These are phyloP conservation scores for Gonioctena quinquepunctata DNA, from an alignment of 1,140 invertebrate genomes.

Conservation along the genomic window DNA sequence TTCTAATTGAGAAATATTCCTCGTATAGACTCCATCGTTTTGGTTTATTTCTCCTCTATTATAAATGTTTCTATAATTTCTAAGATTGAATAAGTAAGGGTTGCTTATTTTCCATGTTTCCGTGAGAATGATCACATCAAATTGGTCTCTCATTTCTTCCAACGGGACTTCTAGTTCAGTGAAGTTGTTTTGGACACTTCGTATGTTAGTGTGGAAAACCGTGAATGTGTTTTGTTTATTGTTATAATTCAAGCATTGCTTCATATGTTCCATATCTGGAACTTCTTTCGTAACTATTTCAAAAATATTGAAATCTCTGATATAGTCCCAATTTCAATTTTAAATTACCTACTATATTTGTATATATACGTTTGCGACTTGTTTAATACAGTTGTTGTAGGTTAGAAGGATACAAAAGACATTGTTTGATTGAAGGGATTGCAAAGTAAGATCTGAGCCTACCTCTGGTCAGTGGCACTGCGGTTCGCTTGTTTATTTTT, in stretches of 20 bases:
- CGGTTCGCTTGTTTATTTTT: neutral
- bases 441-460: neutral
- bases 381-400: neutral
- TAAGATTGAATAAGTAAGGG: neutral
- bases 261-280: neutral
- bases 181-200: too few species aligned
- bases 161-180: too few species aligned
- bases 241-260: neutral
- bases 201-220: too few species aligned
- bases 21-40: neutral
- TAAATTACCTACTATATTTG: neutral
- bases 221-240: neutral
- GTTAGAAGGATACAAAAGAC: neutral
- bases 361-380: too few species aligned
- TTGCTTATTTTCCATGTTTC: neutral
- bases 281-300: neutral
- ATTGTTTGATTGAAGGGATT: neutral
- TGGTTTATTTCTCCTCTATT: neutral
- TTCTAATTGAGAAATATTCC: neutral
- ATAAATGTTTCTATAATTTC: neutral
- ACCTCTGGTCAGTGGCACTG: neutral
- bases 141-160: too few species aligned
- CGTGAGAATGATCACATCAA: neutral
- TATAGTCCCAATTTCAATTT: neutral
- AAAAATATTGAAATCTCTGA: neutral